Base-by-base conservation (phyloP, 1,140 invertebrate genomes). In the Aphidius gifuensis region DNA sequence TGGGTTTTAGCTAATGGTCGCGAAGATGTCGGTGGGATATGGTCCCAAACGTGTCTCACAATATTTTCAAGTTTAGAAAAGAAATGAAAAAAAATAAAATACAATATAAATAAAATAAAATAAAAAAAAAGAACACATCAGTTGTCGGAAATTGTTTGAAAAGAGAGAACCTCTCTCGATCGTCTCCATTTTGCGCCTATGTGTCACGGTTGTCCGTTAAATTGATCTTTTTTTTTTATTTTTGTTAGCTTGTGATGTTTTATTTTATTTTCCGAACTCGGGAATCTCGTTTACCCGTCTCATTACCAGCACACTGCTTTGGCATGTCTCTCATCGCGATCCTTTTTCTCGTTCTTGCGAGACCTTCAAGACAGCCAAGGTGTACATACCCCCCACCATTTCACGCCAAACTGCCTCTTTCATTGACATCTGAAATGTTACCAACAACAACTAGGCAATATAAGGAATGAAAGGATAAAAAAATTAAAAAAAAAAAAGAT, bases 1-100 rank as follows among this genome's bases (percentile, higher is more conserved):
- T 65, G 55, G 59, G 54, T 62, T 62, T 62, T 50, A 39, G 47
- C 47, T 56, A 62, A 62, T 66, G 58, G 58, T 56, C 57, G 50
- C 53, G 53, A 40, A 51, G 58, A 63, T 54, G 23, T 43, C 11
- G 21, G 40, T n/a, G 32, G 40, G 50, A 60, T 66, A 66, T 57
- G 40, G 50, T 23, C 5, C 54, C 58, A 32, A 40, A 16, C 7
- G 16, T 58, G 42, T 58, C 32, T 44, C 46, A 11, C 4, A 11
- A 49, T 47, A 47, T 57, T 51, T 62, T 60, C 44, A 9, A 47
- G 21, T 62, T 45, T 9, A 8, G 53, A 55, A 39, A 44, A 44
- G 43, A 11, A 11, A 7, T 7, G 7, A 44, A 44, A 32, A 0
- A 16, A 16, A 16, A 16, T 16, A 16, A 16, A 16, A 16, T 16